Evolutionary conservation across 2,113 vertebrate species (phyloP), one percentile per base, ranked within the genome.

Genomic region (Ameiurus melas): DNA sequence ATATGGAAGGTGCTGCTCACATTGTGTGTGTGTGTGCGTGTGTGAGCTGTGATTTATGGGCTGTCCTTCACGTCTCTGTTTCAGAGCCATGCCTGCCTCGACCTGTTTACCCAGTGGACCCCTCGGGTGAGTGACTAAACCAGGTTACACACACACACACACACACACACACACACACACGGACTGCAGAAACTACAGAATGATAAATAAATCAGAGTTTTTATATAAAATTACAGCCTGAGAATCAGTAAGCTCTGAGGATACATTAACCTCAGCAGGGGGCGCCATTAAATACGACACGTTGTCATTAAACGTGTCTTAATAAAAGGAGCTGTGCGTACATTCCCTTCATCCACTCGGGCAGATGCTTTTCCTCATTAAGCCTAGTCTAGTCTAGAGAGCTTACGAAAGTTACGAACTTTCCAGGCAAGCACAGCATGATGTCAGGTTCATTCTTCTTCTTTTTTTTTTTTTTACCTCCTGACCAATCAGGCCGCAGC

Each of bases 31-130:
- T 70, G 47, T 77, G 64, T 88, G 47, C 22, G 77, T 66, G 53
- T 81, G 84, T 83, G 71, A 47, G 77, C 60, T 78, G 30, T 91
- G 83, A 87, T 93, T 90, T 89, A 81, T 91, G 71, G 79, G 83
- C 70, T 89, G 58, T 86, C 68, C 60, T 82, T 85, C 33, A 79
- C 94, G 36, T 27, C 47, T 82, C 51, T 94, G 92, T 94, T 96
- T 93, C 94, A 99, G 98, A 99, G 92, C 96, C 97, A 92, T 96
- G 96, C 91, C 96, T 96, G 89, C 97, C 97, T 88, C 97, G 97
- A 95, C 96, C 96, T 86, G 93, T 95, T 92, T 97, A 97, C 94
- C 95, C 97, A 93, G 93, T 92, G 92, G 98, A 98, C 94, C 96
- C 96, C 91, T 95, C 97, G 93, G 97, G 98, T 98, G 98, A 97